phyloP scores from a whole-genome alignment of 1,140 invertebrate species.

The Anastrepha ludens region DNA sequence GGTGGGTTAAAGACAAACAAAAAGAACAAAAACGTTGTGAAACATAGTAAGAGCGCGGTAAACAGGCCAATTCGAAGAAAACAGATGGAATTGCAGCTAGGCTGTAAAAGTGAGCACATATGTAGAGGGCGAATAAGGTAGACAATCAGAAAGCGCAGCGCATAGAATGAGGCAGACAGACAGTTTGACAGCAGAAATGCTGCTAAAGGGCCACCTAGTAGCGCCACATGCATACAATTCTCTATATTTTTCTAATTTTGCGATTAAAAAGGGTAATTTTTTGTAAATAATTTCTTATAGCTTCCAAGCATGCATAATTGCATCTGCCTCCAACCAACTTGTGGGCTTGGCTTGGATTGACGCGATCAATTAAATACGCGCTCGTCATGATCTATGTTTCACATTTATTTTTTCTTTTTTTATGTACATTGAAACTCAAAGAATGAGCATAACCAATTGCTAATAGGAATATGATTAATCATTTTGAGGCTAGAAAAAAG shows the following conservation, averaged over 20 bases:
- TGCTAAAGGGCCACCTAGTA: slow-evolving; percentile 10
- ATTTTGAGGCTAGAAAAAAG: background rate
- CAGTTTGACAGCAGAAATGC: slow-evolving; percentile 40
- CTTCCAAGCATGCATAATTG: slow-evolving; percentile 22
- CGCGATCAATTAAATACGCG: background rate
- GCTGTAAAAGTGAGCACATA: background rate
- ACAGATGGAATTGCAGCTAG: background rate
- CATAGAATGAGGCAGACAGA: background rate
- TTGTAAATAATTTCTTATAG: background rate
- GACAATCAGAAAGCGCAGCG: background rate
- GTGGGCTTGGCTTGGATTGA: background rate
- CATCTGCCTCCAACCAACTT: background rate
- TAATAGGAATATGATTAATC: slow-evolving; percentile 49
- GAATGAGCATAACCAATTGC: background rate
- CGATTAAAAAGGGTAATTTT: background rate
- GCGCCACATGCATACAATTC: background rate
- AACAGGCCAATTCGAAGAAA: background rate
- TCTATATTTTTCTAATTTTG: background rate
- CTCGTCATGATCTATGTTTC: background rate
- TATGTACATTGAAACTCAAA: background rate
- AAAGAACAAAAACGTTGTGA: background rate
- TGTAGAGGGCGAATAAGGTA: too few relatives aligned
- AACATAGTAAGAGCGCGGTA: background rate
- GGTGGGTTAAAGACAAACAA: background rate
- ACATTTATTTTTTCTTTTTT: background rate